A percentile compares a stretch with the other conserved stretches of the same genome.
These are phyloP conservation scores for Chascanopsetta lugubris DNA, from an alignment of 2,113 vertebrate genomes.

Conservation along the genomic window DNA sequence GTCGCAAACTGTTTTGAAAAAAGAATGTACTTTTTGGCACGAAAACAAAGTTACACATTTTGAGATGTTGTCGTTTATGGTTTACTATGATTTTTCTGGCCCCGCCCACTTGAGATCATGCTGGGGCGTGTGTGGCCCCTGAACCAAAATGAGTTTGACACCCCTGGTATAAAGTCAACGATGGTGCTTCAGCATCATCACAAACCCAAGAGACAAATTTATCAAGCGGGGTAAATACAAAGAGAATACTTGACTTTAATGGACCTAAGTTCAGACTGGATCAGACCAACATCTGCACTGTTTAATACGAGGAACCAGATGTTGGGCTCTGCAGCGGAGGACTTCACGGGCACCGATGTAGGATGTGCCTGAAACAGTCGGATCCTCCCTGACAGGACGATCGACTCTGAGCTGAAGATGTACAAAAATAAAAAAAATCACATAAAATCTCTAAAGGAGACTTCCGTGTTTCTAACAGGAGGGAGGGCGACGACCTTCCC, in stretches of 20 bases:
- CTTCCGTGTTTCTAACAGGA: not conserved
- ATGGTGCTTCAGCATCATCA: constrained; percentile 29
- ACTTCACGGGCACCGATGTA: not conserved
- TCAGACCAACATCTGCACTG: constrained; percentile 4
- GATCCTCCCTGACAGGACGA: not conserved
- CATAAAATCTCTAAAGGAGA: constrained; percentile 12
- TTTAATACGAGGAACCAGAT: constrained; percentile 12
- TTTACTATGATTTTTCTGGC: too few species aligned
- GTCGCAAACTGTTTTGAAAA: too few species aligned
- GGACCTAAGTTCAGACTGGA: constrained; percentile 39
- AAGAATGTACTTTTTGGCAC: too few species aligned
- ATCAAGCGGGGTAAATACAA: constrained; percentile 9
- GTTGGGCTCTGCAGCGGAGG: not conserved
- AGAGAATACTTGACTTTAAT: constrained; percentile 11
- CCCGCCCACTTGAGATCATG: too few species aligned
- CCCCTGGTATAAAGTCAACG: constrained; percentile 15
- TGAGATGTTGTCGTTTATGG: too few species aligned
- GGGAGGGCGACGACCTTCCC: constrained; percentile 17
- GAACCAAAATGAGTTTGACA: too few species aligned
- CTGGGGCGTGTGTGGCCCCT: too few species aligned
- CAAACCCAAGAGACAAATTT: constrained; percentile 14
- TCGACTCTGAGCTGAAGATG: constrained; percentile 17
- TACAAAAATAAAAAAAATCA: constrained; percentile 20
- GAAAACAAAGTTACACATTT: too few species aligned
- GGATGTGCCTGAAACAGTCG: not conserved